A percentile compares a stretch with the other conserved stretches of the same genome.
phyloP scores from a whole-genome alignment of 2,888 invertebrate species.

The Acrobasis suavella region DNA sequence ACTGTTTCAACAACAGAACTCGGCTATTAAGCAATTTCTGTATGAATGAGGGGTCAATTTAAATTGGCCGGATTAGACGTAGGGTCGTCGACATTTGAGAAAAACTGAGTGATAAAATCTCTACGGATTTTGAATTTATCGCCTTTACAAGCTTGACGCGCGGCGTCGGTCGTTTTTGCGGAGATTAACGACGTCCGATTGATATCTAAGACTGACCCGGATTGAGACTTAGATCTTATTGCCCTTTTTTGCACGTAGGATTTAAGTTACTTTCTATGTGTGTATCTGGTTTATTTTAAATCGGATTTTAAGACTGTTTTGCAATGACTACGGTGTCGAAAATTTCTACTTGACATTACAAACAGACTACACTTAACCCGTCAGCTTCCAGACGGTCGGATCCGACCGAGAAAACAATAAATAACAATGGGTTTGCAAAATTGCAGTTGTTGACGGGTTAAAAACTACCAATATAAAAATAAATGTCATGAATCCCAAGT shows the following conservation, averaged over 20 bases:
- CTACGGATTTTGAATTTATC: slow-evolving; percentile 23
- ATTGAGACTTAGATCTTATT: neutral
- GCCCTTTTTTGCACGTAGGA: neutral
- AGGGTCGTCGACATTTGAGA: slow-evolving; percentile 19
- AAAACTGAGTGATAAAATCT: slow-evolving; percentile 26
- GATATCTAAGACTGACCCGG: slow-evolving; percentile 3
- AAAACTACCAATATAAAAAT: too few relatives aligned
- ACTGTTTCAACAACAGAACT: slow-evolving; percentile 13
- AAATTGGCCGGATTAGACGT: slow-evolving; percentile 1
- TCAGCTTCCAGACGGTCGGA: too few relatives aligned
- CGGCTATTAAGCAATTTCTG: slow-evolving; percentile 10
- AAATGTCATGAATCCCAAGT: too few relatives aligned
- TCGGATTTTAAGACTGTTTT: too few relatives aligned
- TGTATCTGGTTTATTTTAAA: neutral
- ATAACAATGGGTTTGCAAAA: too few relatives aligned
- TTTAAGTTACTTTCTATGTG: neutral
- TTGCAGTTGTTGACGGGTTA: too few relatives aligned
- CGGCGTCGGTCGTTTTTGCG: slow-evolving; percentile 8
- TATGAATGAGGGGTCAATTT: slow-evolving; percentile 9
- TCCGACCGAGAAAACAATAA: too few relatives aligned
- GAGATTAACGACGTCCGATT: slow-evolving; percentile 13
- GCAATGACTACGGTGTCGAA: too few relatives aligned
- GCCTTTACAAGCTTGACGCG: slow-evolving; percentile 3
- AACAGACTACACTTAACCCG: too few relatives aligned
- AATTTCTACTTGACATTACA: too few relatives aligned